Conservation (phyloP, 2,888 invertebrate genomes). For the Drosophila quasianomalipes region DNA sequence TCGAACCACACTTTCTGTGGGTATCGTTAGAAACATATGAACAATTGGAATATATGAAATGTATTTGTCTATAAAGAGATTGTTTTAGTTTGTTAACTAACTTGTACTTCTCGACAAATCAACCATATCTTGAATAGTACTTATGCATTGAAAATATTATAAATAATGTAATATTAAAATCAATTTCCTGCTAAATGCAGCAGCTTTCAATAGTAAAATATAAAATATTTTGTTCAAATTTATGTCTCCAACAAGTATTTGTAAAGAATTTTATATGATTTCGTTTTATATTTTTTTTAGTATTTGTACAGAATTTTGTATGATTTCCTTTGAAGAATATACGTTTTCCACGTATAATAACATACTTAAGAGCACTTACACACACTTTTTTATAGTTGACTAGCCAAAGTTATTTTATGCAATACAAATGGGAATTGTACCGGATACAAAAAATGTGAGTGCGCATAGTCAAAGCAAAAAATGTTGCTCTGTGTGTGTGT, state of each 20-base stretch:
- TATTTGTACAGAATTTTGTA: neutral
- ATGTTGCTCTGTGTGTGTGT: neutral
- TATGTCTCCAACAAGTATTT: neutral
- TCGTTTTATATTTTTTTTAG: neutral
- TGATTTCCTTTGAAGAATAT: slow-evolving; percentile 1
- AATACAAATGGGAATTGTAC: slow-evolving; percentile 50
- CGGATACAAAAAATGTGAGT: slow-evolving; percentile 16
- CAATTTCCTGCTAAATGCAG: neutral
- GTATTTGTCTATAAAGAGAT: neutral
- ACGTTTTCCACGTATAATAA: slow-evolving; percentile 7
- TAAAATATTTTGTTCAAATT: neutral
- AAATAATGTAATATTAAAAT: neutral
- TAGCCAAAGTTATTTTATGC: slow-evolving; percentile 44
- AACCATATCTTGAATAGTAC: neutral
- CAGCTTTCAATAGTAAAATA: neutral
- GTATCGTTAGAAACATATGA: no score
- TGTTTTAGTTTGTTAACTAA: neutral
- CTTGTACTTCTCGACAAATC: neutral
- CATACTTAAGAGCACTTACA: slow-evolving; percentile 20
- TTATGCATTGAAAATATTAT: neutral
- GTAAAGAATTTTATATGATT: neutral
- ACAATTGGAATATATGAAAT: neutral
- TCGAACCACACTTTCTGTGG: slow-evolving; percentile 12
- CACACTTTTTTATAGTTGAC: slow-evolving; percentile 15
- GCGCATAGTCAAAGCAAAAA: slow-evolving; percentile 30